Evolutionary conservation across 2,797 vertebrate genomes (phyloP), one percentile per base, ranked within the genome.

Genomic region (Protonibea diacanthus): DNA sequence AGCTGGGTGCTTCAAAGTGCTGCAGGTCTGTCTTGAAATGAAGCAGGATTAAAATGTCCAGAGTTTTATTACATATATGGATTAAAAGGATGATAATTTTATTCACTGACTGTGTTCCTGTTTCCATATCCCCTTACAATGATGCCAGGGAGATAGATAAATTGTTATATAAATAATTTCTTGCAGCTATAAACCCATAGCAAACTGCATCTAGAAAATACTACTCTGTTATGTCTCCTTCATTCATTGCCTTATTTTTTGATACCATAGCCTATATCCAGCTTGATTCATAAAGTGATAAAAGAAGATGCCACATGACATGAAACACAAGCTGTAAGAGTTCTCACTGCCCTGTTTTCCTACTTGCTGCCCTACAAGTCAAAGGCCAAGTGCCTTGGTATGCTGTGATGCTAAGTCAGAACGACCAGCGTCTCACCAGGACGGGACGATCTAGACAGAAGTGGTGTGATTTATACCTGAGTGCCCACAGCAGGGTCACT

Each of bases 361-460:
- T 48, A 62, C 56, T 81, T 72, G 60, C 53, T 81, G 63, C 38
- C 66, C 73, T 4, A n/a, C 38, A 66, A 83, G 83, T 84, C 90
- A 93, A 87, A 91, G 85, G 88, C 80, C 73, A 74, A 56, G 74
- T 74, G 57, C 6, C 80, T 53, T 82, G 81, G 80, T 86, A 86
- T 82, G 84, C 61, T 65, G 64, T 42, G 85, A 80, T 68, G 83
- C 75, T 65, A 1, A 53, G 74, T 76, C 57, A 84, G 75, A 76
- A 27, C 9, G 21, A 66, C 61, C 42, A 18, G 38, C 3, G 23
- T 82, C 78, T 82, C 74, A 70, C 15, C 53, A 42, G 71, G 45
- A 42, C 33, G 3, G 61, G 55, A 25, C 29, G 51, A 52, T 80
- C 67, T 49, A 74, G 76, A 83, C 80, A 57, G 57, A 63, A 4